Conservation (phyloP, 2,888 invertebrate species). For the Lithophane ornitopus region DNA sequence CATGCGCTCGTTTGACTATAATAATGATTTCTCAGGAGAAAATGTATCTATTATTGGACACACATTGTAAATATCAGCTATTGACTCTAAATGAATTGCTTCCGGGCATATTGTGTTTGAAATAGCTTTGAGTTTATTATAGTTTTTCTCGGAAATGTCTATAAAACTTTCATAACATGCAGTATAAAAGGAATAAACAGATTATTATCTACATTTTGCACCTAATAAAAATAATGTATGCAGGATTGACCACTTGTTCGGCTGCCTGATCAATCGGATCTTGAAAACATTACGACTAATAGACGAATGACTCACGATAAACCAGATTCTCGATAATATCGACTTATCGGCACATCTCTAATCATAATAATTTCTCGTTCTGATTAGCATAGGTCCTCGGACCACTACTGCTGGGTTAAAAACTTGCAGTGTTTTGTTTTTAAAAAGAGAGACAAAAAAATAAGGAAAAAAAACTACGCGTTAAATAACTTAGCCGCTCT, state of each 20-base stretch:
- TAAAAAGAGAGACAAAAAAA: neutral
- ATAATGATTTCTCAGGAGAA: constrained; percentile 55
- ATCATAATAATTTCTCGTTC: constrained; percentile 41
- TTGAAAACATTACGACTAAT: constrained; percentile 23
- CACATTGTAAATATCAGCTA: constrained; percentile 38
- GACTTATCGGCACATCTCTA: constrained; percentile 53
- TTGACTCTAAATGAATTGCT: constrained; percentile 48
- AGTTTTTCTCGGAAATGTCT: constrained; percentile 19
- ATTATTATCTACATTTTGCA: constrained; percentile 8
- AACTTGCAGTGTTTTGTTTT: neutral
- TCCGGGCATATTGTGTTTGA: constrained; percentile 28
- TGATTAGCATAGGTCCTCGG: constrained; percentile 11
- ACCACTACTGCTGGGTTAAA: neutral
- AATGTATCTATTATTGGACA: constrained; percentile 47
- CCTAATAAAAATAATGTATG: constrained; percentile 2
- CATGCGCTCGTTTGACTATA: constrained; percentile 53
- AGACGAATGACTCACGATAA: constrained; percentile 26
- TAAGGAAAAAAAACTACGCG: too few species aligned
- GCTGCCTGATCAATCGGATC: constrained; percentile 17
- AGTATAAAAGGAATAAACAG: constrained; percentile 1
- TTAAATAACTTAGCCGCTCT: too few species aligned
- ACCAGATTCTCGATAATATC: constrained; percentile 37
- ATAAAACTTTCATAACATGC: constrained; percentile 7
- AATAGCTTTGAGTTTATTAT: constrained; percentile 18
- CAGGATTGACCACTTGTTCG: neutral